Conservation (phyloP, 2,113 vertebrate genomes). For the Catharus bicknelli region DNA sequence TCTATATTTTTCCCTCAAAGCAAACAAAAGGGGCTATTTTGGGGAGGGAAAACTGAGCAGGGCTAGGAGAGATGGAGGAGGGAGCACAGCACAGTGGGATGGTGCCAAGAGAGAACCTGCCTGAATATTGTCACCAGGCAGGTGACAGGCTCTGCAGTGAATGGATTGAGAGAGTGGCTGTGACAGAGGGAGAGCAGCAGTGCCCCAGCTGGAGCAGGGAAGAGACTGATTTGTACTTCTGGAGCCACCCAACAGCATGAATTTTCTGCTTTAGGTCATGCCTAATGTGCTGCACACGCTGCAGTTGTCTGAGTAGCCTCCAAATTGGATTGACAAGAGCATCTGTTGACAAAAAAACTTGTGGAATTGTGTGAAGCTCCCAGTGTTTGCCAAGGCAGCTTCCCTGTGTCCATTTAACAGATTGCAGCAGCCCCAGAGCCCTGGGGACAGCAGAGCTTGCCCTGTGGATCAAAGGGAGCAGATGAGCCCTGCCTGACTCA, state of each 20-base stretch:
- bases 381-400: neutral
- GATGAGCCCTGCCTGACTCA: neutral
- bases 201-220: neutral
- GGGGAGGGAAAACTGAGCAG: neutral
- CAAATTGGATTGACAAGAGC: neutral
- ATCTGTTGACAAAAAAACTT: neutral
- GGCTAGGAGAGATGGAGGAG: neutral
- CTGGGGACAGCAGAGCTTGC: neutral
- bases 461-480: constrained; percentile 26
- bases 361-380: neutral
- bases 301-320: neutral
- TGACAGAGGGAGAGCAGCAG: neutral
- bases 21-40: neutral
- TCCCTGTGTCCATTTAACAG: neutral
- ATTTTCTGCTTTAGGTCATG: neutral
- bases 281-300: neutral
- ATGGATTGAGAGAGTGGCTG: neutral
- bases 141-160: neutral
- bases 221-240: neutral
- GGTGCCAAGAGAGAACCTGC: neutral
- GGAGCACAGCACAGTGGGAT: neutral
- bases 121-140: neutral
- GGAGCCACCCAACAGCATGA: neutral
- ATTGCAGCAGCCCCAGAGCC: neutral
- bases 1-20: constrained; percentile 10